Conservation (phyloP, 2,797 vertebrate genomes). For the Arctocebus calabarensis region DNA sequence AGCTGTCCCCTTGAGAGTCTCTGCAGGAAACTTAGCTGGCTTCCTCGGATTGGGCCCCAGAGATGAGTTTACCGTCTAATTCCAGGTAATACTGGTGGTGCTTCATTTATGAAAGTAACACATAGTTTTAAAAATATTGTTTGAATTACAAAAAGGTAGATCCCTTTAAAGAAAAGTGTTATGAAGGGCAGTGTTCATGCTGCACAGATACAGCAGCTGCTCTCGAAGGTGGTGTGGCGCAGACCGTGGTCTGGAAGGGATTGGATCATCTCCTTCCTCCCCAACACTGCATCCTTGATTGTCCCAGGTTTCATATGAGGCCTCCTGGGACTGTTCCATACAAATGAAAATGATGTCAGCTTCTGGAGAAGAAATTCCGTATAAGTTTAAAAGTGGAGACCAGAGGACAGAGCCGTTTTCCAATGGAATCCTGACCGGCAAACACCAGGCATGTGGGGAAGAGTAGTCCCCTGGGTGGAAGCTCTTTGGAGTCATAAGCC, state of each 20-base stretch:
- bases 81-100: background rate
- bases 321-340: background rate
- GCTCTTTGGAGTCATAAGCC: background rate
- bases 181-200: rapidly evolving
- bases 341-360: background rate
- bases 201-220: rapidly evolving
- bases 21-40: background rate
- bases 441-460: background rate
- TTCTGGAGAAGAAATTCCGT: background rate
- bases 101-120: background rate
- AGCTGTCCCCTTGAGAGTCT: background rate
- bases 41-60: background rate
- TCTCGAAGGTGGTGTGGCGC: rapidly evolving
- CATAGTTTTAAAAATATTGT: background rate
- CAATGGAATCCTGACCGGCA: background rate
- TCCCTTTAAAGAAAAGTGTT: background rate
- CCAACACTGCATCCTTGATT: background rate
- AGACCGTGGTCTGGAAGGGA: background rate
- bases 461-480: background rate
- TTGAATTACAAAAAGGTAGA: background rate
- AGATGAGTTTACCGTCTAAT: background rate
- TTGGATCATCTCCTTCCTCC: background rate
- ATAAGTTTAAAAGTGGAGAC: background rate
- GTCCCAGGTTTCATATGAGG: background rate
- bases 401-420: background rate